Conservation (phyloP, 2,888 invertebrate species). For the Drosophila macrospina region DNA sequence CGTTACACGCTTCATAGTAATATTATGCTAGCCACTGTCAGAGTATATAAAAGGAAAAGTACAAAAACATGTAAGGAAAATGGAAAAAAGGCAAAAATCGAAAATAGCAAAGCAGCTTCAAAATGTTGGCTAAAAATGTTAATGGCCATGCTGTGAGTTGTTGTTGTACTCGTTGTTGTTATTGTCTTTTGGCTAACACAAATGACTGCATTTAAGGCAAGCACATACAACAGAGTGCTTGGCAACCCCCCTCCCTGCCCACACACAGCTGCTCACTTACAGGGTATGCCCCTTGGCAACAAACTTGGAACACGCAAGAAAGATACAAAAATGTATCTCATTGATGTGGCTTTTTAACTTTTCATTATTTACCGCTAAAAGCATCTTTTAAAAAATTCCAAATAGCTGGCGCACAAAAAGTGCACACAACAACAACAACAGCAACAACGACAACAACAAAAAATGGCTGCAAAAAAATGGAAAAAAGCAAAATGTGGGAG, state of each 20-base stretch:
- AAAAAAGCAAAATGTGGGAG: constrained; percentile 7
- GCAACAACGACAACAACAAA: constrained; percentile 42
- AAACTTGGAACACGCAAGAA: constrained; percentile 40
- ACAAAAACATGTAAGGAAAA: neutral
- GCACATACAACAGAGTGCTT: constrained; percentile 4
- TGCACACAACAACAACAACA: constrained; percentile 44
- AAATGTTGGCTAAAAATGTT: constrained; percentile 32
- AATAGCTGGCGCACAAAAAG: constrained; percentile 71
- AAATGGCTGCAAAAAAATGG: constrained; percentile 11
- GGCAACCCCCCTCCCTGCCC: neutral
- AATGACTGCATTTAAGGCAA: constrained; percentile 40
- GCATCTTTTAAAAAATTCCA: constrained; percentile 85
- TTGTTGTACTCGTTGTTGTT: constrained; percentile 18
- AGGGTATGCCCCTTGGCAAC: constrained; percentile 4
- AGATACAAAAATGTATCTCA: constrained; percentile 72
- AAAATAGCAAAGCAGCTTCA: constrained; percentile 21
- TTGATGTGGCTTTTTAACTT: constrained; percentile 86
- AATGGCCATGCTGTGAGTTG: constrained; percentile 30
- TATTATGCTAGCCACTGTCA: neutral
- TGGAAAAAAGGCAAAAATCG: constrained; percentile 3
- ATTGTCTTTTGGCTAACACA: constrained; percentile 25
- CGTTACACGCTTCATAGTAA: neutral
- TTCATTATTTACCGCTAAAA: constrained; percentile 86
- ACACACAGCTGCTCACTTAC: neutral
- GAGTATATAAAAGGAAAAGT: too few species aligned